Evolutionary conservation across 2,888 invertebrate species (phyloP), one percentile per base, ranked within the genome.

Genomic region (Gastracanthus pulcherrimus): DNA sequence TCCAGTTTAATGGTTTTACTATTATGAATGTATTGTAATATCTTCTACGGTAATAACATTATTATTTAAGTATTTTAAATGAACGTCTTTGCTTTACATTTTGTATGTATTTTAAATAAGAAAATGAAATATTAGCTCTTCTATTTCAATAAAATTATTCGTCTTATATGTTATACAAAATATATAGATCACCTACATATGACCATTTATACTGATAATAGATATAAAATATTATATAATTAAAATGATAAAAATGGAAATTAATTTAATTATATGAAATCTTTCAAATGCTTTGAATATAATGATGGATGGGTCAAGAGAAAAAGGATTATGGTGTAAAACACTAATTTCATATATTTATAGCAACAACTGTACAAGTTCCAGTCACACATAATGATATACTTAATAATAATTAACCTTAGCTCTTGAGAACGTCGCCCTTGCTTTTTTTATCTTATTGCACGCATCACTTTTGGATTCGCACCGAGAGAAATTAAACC

Each of bases 311-410:
- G 13, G 62, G 66, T 66, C n/a, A 66, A 80, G 26, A 86, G 71
- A 85, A 82, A 86, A 85, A 85, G 83, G 83, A 77, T 84, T 88
- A 83, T 87, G 87, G 89, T 90, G 89, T 90, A 90, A 91, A 91
- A 91, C 91, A 90, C 91, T 90, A 90, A 91, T 90, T 89, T 89
- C 86, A 89, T 90, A 90, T 91, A 91, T 91, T 91, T 89, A 89
- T 91, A 90, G 91, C 90, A 91, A 91, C 90, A 91, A 91, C 90
- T 91, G 91, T 91, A 91, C 91, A 91, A 89, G 88, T 88, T 90
- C 86, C 89, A 87, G 87, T 89, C 90, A 89, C 89, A 89, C 88
- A 88, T 88, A 87, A 88, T 84, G 70, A 83, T 83, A 84, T 84
- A 84, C 81, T 81, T 84, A 85, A 83, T 85, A 83, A 82, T 85